Conservation (phyloP, 2,113 vertebrate genomes). For the Nothocercus julius region DNA sequence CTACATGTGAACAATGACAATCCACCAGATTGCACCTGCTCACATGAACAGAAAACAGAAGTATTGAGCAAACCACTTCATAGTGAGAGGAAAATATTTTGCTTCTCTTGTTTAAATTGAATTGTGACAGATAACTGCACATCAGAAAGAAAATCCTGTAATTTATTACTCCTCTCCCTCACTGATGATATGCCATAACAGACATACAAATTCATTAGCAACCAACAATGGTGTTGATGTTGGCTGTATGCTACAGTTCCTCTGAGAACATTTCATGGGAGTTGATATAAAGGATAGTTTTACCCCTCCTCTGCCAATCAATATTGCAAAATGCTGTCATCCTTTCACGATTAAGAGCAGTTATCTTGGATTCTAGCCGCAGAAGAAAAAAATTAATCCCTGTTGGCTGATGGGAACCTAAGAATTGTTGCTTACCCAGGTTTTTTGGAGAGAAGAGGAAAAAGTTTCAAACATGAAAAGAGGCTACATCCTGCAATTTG, state of each 20-base stretch:
- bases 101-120: neutral
- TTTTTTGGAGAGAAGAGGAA: neutral
- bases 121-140: neutral
- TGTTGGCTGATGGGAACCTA: neutral
- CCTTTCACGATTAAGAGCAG: neutral
- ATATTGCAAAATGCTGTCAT: neutral
- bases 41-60: neutral
- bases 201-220: neutral
- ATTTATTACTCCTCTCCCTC: neutral
- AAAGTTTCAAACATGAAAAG: neutral
- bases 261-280: neutral
- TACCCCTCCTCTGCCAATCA: neutral
- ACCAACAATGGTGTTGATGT: neutral
- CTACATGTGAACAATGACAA: neutral
- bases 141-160: neutral
- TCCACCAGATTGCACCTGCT: neutral
- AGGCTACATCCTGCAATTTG: rapidly evolving
- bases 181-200: neutral
- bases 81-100: neutral
- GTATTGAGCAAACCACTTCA: neutral
- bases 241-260: neutral
- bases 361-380: neutral
- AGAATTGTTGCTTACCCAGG: neutral
- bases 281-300: neutral
- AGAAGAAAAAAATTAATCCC: neutral